Evolutionary conservation across 2,888 invertebrate species (phyloP).

Genomic region (Ischnura elegans): DNA sequence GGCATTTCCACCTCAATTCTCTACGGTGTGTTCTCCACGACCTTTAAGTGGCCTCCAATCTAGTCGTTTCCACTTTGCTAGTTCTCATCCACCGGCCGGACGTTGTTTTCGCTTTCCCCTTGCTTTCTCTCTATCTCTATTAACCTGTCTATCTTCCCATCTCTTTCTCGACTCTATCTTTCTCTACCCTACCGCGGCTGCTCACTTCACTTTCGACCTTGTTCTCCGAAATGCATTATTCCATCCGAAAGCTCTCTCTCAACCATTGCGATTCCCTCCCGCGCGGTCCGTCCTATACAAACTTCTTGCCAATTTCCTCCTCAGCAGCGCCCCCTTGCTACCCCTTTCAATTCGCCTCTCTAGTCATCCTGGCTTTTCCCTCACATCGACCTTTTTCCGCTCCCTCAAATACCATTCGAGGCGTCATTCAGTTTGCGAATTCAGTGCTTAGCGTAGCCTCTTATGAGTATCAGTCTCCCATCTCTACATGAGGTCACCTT

Average conservation of each 20-base stretch:
- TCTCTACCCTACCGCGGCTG: background rate
- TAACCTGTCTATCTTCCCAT: background rate
- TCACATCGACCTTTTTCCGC: too few species aligned
- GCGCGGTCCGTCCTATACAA: background rate
- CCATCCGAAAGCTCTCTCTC: constrained; percentile 3
- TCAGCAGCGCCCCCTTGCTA: background rate
- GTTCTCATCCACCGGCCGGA: background rate
- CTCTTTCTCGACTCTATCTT: background rate
- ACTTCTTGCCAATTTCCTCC: background rate
- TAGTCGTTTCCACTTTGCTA: background rate
- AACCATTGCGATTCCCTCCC: background rate
- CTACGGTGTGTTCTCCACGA: background rate
- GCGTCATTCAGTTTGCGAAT: too few species aligned
- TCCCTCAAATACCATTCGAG: too few species aligned
- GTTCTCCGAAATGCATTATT: constrained; percentile 37
- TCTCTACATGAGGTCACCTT: too few species aligned
- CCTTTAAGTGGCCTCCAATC: background rate
- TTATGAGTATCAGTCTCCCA: too few species aligned
- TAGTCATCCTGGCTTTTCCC: too few species aligned
- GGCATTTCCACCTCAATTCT: background rate
- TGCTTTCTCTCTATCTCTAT: background rate
- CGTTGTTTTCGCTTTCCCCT: background rate
- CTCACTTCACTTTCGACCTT: background rate
- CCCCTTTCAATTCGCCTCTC: too few species aligned
- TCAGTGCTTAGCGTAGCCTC: too few species aligned